Base-by-base conservation (phyloP, 2,888 invertebrate genomes). In the Labia minor region DNA sequence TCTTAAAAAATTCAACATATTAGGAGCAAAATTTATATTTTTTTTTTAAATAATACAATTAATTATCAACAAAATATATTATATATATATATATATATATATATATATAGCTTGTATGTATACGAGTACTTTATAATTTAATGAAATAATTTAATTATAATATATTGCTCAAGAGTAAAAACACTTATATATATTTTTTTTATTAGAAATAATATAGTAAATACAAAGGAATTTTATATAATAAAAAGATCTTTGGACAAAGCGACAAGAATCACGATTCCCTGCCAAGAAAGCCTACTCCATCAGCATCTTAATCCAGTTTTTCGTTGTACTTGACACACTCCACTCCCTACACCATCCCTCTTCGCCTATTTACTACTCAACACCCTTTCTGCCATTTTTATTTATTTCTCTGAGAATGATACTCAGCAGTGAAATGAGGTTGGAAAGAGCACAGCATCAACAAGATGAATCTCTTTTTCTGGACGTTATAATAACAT, bases 391-490 rank as follows among this genome's bases (percentile, higher is more conserved):
- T 16, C 14, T 16, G 14, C 49, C 49, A 49, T 49, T 49, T 49
- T 49, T 49, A 49, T 49, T 49, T 49, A 49, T 49, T 14, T 16
- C n/a, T n/a, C 49, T 16, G 16, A 49, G n/a, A 49, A 49, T 11
- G 49, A 49, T 49, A 16, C 49, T 49, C 14, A 49, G 49, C n/a
- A 16, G 49, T n/a, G 49, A 16, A 16, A 16, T n/a, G 49, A 16
- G 49, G 49, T 8, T 49, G 49, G 49, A 8, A 49, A 49, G 3
- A 49, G n/a, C 49, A 49, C 49, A n/a, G 49, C 49, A 49, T 49
- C 49, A 49, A 49, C 49, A 49, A 49, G 49, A 49, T 49, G 49
- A 49, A 49, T 49, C 49, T 49, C 49, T 49, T 49, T 49, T 49
- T 49, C n/a, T 11, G n/a, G 49, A 49, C 49, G 49, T 49, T 49